Conservation (phyloP, 1,140 invertebrate species). For the Heliconius hewitsoni region DNA sequence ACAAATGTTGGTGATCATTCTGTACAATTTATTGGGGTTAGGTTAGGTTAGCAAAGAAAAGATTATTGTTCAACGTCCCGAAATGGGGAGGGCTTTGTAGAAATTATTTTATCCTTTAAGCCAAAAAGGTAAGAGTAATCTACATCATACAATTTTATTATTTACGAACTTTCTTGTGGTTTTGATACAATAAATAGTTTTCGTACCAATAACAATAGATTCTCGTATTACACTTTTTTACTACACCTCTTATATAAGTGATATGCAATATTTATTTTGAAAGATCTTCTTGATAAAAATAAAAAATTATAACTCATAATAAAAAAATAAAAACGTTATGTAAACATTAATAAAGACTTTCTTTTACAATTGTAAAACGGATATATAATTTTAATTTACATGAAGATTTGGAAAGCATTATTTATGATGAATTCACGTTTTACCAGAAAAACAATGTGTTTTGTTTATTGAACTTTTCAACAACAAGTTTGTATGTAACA, state of each 20-base stretch:
- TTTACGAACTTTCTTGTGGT: neutral
- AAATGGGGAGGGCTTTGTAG: neutral
- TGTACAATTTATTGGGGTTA: neutral
- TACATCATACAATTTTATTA: neutral
- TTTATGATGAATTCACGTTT: neutral
- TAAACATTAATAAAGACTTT: neutral
- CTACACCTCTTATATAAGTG: neutral
- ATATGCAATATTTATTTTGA: neutral
- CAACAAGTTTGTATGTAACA: neutral
- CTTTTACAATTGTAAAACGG: neutral
- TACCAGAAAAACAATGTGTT: neutral
- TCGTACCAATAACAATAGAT: neutral
- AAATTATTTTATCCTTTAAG: conserved; percentile 6
- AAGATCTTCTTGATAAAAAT: neutral
- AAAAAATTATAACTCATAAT: neutral
- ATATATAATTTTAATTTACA: neutral
- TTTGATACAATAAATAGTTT: neutral
- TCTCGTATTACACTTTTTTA: no score
- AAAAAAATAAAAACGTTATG: neutral
- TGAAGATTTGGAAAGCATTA: neutral
- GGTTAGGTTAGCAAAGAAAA: neutral
- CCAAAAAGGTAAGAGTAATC: neutral
- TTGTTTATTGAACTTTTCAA: neutral
- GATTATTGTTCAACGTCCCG: neutral
- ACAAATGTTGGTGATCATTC: neutral